Conservation (phyloP, 23 tunicate species). For the Diplosoma virens region DNA sequence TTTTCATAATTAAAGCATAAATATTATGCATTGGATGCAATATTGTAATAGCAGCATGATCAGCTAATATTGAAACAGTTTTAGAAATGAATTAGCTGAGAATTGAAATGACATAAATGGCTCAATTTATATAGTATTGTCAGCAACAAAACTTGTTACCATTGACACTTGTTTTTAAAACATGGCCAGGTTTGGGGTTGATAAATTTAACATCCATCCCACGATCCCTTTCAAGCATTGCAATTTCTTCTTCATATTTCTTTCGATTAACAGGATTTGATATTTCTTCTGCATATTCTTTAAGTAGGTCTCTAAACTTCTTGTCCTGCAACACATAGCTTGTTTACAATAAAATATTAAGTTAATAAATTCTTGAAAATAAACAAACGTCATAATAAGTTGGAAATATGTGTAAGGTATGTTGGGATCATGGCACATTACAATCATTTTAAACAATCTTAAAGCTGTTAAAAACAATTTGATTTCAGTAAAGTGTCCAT, state of each 20-base stretch:
- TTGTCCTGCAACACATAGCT: no score
- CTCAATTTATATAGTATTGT: neutral
- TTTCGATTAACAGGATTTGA: constrained; percentile 78
- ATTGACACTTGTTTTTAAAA: constrained; percentile 75
- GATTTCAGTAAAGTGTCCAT: no score
- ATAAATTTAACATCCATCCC: constrained; percentile 93
- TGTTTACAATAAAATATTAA: neutral
- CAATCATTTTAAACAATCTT: no score
- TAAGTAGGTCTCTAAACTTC: constrained; percentile 72
- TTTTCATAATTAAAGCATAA: no score
- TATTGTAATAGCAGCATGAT: no score
- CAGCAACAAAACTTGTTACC: constrained; percentile 20
- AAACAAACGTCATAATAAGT: neutral
- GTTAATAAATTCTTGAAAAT: neutral
- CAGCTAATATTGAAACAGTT: no score
- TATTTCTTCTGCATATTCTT: constrained; percentile 83
- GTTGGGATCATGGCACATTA: no score
- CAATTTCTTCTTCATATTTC: constrained; percentile 83
- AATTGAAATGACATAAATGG: neutral
- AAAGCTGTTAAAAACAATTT: no score
- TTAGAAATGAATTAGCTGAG: neutral
- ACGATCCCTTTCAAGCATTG: constrained; percentile 66
- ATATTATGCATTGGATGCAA: no score
- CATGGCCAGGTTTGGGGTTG: constrained; percentile 84
- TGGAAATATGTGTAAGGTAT: no score